Conservation (phyloP, 30 jellyfish, hydroid and myxozoan genomes). For the Aurelia coerulea region DNA sequence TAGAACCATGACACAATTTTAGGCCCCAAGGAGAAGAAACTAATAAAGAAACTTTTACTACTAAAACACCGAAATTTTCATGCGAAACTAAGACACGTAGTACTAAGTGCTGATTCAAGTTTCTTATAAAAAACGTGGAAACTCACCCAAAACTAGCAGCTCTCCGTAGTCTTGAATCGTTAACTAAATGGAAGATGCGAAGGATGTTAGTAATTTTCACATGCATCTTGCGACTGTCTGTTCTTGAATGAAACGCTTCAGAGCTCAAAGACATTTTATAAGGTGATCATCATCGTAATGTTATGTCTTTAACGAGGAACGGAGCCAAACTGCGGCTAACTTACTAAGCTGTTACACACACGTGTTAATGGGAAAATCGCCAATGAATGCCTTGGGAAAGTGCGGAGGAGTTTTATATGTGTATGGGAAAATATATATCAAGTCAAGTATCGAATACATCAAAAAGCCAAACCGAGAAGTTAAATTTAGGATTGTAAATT, state of each 20-base stretch:
- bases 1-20: too few relatives aligned
- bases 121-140: neutral
- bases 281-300: slow-evolving; percentile 9
- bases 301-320: neutral
- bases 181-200: slow-evolving; percentile 32
- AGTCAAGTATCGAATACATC: neutral
- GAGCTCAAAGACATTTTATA: neutral
- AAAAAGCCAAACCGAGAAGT: neutral
- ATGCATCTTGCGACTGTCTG: slow-evolving; percentile 15
- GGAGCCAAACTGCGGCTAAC: slow-evolving; percentile 1
- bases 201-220: neutral
- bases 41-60: neutral
- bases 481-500: too few relatives aligned
- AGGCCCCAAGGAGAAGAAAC: too few relatives aligned
- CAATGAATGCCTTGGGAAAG: neutral
- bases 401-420: neutral
- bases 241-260: neutral
- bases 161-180: slow-evolving; percentile 81
- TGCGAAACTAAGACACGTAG: too few relatives aligned
- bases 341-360: slow-evolving; percentile 11
- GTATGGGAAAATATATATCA: neutral
- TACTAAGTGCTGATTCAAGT: too few relatives aligned
- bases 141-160: slow-evolving; percentile 95
- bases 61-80: too few relatives aligned
- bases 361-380: slow-evolving; percentile 19